Evolutionary conservation across 2,113 vertebrate genomes (phyloP), one percentile per base, ranked within the genome.

Genomic region (Bubo bubo): DNA sequence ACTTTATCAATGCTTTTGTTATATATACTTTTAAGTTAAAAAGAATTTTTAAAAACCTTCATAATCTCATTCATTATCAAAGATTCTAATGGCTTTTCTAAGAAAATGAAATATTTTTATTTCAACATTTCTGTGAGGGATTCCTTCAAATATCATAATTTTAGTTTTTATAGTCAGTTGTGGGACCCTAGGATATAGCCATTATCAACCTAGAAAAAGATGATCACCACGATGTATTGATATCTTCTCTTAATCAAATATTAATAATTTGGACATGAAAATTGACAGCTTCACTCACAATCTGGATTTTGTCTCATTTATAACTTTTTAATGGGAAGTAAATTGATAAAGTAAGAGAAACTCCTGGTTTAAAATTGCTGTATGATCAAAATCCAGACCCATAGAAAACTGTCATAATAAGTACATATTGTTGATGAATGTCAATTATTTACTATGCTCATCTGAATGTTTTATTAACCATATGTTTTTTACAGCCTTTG

Each of bases 201-300:
- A 28, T 34, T 14, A 66, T 43, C 17, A 72, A 5, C 11, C 17
- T 30, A 56, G 28, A 21, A 34, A 68, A 63, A 88, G 12, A 15
- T 12, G 13, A 3, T n/a, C 27, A 43, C 4, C 53, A 28, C 4
- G 70, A 16, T 3, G 2, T 43, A 16, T 21, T 2, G 2, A 35
- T 64, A 83, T 68, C 68, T 89, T 22, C 12, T 41, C 23, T 86
- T 49, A 52, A 73, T 18, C 18, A 86, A 70, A 59, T 11, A 59
- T 41, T 60, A 68, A n/a, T n/a, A 17, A 37, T 64, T 86, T 66
- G 39, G 28, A 60, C 15, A 34, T 37, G 6, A 90, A 49, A 76
- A 56, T 5, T 37, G 32, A 35, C n/a, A 59, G 18, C 34, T 91
- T 86, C 32, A 47, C 9, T 76, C 20, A 72, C 18, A 64, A 9